Conservation (phyloP, 1,140 invertebrate genomes). For the Saccostrea glomerata region DNA sequence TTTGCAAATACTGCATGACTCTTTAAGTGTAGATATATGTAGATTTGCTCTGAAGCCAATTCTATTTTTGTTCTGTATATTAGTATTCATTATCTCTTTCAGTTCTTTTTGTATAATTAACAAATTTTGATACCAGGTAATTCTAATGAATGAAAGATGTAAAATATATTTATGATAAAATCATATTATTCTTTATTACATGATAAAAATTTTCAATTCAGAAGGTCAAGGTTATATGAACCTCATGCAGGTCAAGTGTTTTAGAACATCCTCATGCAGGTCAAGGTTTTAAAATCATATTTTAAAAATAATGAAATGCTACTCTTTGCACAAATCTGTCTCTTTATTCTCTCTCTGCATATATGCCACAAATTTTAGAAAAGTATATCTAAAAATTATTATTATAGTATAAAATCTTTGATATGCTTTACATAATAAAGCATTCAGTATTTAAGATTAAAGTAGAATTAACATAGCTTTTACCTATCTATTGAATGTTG, state of each 20-base stretch:
- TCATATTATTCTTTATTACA: no score
- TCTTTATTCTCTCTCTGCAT: background rate
- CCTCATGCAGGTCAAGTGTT: no score
- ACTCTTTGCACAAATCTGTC: constrained; percentile 8
- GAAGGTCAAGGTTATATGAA: no score
- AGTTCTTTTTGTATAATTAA: background rate
- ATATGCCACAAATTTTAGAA: background rate
- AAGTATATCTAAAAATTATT: no score
- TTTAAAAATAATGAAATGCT: background rate
- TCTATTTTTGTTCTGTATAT: background rate
- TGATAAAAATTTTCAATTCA: no score
- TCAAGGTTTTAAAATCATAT: background rate
- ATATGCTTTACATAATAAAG: background rate
- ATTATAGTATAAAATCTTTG: background rate
- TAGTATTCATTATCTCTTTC: background rate
- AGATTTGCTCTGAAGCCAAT: background rate
- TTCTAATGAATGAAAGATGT: no score
- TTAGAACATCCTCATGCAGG: background rate
- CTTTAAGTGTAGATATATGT: background rate
- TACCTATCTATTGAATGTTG: background rate
- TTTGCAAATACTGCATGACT: constrained; percentile 2
- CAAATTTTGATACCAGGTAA: background rate
- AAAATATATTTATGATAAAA: no score
- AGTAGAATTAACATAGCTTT: background rate
- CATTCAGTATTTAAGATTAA: background rate